Evolutionary conservation across 1,140 invertebrate genomes (phyloP), one percentile per base, ranked within the genome.

Genomic region (Leguminivora glycinivorella): DNA sequence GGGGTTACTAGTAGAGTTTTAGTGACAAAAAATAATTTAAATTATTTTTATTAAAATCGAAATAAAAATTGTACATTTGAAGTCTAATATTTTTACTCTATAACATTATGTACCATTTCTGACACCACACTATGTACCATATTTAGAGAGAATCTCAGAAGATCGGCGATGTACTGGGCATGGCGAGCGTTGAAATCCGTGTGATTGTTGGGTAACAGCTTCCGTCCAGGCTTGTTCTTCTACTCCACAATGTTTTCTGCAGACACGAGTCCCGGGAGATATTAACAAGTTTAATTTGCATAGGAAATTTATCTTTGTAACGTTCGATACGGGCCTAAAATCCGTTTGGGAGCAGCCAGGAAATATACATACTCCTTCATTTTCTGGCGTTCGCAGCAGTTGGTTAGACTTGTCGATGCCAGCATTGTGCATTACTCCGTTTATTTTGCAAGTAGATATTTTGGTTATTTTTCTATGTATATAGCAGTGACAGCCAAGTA

Each of bases 251-350:
- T 56, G 56, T 56, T 56, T 56, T 25, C 2, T 56, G 12, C 56
- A 56, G 22, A 56, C 56, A 56, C 56, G 56, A 9, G 56, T 56
- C 22, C 56, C 56, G 9, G 56, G 22, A 25, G 56, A 24, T 56
- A 56, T 56, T 25, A 56, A 56, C 24, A 56, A 56, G 56, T 56
- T 56, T 56, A 56, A 56, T 25, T 56, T 56, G 25, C 56, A 56
- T 10, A 56, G 56, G 24, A 56, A 56, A 56, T 56, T 56, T 56
- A 56, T 56, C 24, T 24, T 56, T 56, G 9, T 10, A 56, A 56
- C 56, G 24, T 56, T 56, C 56, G 22, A 9, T 56, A 56, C 56
- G 4, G 56, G 1, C 56, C 56, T 22, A 22, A 56, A 56, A 24
- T 56, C 47, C n/a, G 47, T 56, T 56, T 24, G 47, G 47, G 47